phyloP scores from a whole-genome alignment of 1,140 invertebrate species.

The Chrysomallon squamiferum region DNA sequence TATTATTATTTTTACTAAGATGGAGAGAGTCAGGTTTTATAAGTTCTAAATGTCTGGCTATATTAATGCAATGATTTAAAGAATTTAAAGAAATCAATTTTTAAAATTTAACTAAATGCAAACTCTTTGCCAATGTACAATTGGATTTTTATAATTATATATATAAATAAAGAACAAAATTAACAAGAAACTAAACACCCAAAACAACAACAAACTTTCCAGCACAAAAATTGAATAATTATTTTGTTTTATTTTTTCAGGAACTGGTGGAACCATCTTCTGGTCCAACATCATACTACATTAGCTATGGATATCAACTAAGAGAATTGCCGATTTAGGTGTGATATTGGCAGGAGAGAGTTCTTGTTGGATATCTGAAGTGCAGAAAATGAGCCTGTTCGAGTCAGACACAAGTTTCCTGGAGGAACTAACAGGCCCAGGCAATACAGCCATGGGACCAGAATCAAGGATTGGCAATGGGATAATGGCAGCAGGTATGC shows the following conservation, averaged over 20 bases:
- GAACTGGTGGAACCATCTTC: not conserved
- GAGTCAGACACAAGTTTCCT: conserved; percentile 48
- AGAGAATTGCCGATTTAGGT: not conserved
- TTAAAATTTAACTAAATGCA: too few relatives aligned
- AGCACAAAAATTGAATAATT: too few relatives aligned
- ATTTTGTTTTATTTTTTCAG: not conserved
- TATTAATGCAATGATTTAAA: too few relatives aligned
- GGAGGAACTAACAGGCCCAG: conserved; percentile 38
- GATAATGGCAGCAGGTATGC: conserved; percentile 11
- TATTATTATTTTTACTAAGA: too few relatives aligned
- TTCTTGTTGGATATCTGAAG: conserved; percentile 42
- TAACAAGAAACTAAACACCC: too few relatives aligned
- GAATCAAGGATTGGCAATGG: conserved; percentile 19
- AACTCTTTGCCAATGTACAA: too few relatives aligned
- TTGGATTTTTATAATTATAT: too few relatives aligned
- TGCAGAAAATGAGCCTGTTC: conserved; percentile 51
- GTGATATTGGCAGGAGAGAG: conserved; percentile 3
- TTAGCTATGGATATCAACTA: not conserved
- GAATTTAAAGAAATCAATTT: too few relatives aligned
- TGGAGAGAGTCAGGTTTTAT: too few relatives aligned
- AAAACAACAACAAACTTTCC: too few relatives aligned
- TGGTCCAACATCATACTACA: not conserved
- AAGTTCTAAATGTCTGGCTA: too few relatives aligned
- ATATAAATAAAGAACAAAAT: too few relatives aligned
- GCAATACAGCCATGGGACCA: conserved; percentile 8